Percentiles rank a stretch among this genome's conserved stretches.
phyloP scores from a whole-genome alignment of 2,113 vertebrate genomes.

The Beaufortia kweichowensis region DNA sequence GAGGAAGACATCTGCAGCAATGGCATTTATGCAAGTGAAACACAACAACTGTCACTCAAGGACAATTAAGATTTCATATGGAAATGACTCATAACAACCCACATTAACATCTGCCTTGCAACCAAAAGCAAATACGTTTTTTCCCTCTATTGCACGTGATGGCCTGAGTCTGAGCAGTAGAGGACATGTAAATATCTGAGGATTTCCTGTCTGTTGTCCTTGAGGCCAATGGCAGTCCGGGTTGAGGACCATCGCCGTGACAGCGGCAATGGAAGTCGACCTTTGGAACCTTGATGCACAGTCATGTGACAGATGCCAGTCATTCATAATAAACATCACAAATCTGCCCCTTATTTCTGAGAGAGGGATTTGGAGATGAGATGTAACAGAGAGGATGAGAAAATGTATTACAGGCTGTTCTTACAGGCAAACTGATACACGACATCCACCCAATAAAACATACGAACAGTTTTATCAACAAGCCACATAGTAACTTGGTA shows the following conservation, averaged over 20 bases:
- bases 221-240: slow-evolving; percentile 37
- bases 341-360: background rate
- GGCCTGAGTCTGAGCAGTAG: background rate
- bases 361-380: background rate
- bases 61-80: background rate
- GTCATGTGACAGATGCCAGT: slow-evolving; percentile 59
- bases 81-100: background rate
- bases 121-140: background rate
- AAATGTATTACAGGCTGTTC: too few relatives aligned
- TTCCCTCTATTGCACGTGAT: background rate
- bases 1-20: background rate
- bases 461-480: too few relatives aligned
- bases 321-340: slow-evolving; percentile 60
- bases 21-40: background rate
- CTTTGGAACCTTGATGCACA: slow-evolving; percentile 50
- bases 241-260: slow-evolving; percentile 38
- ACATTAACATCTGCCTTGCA: slow-evolving; percentile 13
- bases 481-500: too few relatives aligned
- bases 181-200: background rate
- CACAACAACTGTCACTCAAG: slow-evolving; percentile 4
- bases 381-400: background rate
- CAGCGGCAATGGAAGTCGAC: slow-evolving; percentile 54
- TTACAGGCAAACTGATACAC: too few relatives aligned
- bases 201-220: slow-evolving; percentile 51
- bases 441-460: too few relatives aligned